phyloP scores from a whole-genome alignment of 1,140 invertebrate species.

The Microplitis demolitor region DNA sequence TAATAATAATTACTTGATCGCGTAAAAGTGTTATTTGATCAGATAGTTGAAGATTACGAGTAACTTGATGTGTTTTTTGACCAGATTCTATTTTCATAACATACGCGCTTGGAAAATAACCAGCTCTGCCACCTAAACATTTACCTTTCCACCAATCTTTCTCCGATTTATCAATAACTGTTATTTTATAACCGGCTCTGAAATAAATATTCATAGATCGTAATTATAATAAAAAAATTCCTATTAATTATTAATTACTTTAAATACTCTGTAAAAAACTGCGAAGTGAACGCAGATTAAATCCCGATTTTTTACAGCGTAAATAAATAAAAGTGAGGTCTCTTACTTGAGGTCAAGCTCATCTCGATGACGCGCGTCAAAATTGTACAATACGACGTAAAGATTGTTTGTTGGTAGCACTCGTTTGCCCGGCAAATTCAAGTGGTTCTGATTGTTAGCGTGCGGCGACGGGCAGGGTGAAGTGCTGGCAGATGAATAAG shows the following conservation, averaged over 20 bases:
- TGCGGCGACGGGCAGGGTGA: slow-evolving; percentile 89
- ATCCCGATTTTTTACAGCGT: no score
- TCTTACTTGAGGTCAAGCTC: slow-evolving; percentile 92
- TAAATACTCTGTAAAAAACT: no score
- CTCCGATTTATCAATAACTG: slow-evolving; percentile 91
- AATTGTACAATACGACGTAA: slow-evolving; percentile 95
- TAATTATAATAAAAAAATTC: neutral
- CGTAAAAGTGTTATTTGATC: slow-evolving; percentile 70
- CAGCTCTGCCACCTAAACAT: slow-evolving; percentile 82
- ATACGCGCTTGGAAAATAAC: slow-evolving; percentile 94
- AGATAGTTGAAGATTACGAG: slow-evolving; percentile 70
- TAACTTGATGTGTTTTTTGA: slow-evolving; percentile 87
- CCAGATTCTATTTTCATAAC: slow-evolving; percentile 87
- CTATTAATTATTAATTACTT: no score
- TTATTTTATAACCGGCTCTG: slow-evolving; percentile 92
- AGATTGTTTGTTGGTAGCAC: slow-evolving; percentile 84
- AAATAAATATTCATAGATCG: neutral
- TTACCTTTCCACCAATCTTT: slow-evolving; percentile 98
- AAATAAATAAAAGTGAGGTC: slow-evolving; percentile 28
- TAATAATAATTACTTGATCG: slow-evolving; percentile 66
- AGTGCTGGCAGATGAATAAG: slow-evolving; percentile 86
- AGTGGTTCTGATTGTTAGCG: slow-evolving; percentile 55
- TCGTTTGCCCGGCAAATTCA: slow-evolving; percentile 53
- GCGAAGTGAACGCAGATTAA: no score
- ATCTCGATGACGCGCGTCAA: slow-evolving; percentile 89